phyloP scores from a whole-genome alignment of 2,888 invertebrate species.

The Yponomeuta plumbellus region DNA sequence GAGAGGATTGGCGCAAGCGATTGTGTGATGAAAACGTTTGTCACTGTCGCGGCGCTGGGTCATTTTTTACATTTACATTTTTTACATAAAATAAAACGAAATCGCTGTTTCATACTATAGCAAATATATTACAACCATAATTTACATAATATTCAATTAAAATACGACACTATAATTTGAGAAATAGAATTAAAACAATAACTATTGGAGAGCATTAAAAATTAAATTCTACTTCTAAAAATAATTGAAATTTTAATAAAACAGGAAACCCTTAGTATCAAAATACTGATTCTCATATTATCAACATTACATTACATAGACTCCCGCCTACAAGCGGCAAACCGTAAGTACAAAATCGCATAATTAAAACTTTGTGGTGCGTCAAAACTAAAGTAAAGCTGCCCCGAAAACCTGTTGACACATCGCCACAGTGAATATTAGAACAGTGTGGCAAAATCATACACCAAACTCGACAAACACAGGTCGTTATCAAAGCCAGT shows the following conservation, averaged over 20 bases:
- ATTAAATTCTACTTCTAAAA: conserved; percentile 8
- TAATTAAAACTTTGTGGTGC: background rate
- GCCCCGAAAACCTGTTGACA: background rate
- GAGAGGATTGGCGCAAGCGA: too few relatives aligned
- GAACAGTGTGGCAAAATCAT: background rate
- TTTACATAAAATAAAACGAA: background rate
- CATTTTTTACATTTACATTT: too few relatives aligned
- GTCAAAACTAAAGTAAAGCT: conserved; percentile 7
- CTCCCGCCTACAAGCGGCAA: background rate
- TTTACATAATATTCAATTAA: conserved; percentile 41
- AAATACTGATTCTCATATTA: conserved; percentile 9
- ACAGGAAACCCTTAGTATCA: background rate
- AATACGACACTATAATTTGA: conserved; percentile 36
- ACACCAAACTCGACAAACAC: background rate
- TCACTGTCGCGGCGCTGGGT: too few relatives aligned
- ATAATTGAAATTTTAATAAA: conserved; percentile 5
- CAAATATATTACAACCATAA: conserved; percentile 63
- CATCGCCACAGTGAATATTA: too few relatives aligned
- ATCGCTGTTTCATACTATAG: conserved; percentile 38
- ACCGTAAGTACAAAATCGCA: background rate
- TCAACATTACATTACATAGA: background rate
- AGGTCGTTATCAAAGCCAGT: conserved; percentile 13
- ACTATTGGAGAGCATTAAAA: conserved; percentile 2
- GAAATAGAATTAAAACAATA: conserved; percentile 7
- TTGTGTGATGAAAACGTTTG: too few relatives aligned